Evolutionary conservation across 2,888 invertebrate species (phyloP), one percentile per base, ranked within the genome.

Genomic region (Nezara viridula): DNA sequence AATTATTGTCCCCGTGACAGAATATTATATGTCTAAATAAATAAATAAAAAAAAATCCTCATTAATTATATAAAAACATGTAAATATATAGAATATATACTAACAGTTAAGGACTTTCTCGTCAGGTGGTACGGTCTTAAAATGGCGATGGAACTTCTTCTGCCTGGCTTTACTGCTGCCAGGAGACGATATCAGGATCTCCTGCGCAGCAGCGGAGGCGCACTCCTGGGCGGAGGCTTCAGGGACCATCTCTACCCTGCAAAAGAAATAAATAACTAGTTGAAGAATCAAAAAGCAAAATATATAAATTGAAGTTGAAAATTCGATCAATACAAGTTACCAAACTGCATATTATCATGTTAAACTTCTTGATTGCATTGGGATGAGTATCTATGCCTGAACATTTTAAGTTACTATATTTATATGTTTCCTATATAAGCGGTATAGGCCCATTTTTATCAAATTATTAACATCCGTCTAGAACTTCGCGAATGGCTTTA

Each of bases 71-170:
- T n/a, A n/a, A n/a, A n/a, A n/a, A n/a, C n/a, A n/a, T n/a, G n/a
- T n/a, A n/a, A n/a, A n/a, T n/a, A n/a, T n/a, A n/a, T n/a, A n/a
- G n/a, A n/a, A n/a, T n/a, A n/a, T n/a, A n/a, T 89, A 94, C 96
- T 95, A 93, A 96, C 96, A 97, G 93, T 97, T 97, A 92, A 98
- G 95, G 91, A 98, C 96, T 92, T 95, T 95, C 93, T 98, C 98
- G 92, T 97, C 96, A 40, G 95, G 95, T 85, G 96, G 95, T 91
- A 97, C 97, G 92, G 93, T 92, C 88, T 91, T 96, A 94, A 98
- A 98, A 93, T 97, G 96, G 91, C 97, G 94, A 92, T 96, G 96
- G 93, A 98, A 98, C 93, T 98, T 98, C 93, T 97, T 97, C 93
- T 97, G 97, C 81, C 97, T 94, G 86, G 96, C 95, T 92, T 96